Conservation (phyloP, 2,797 vertebrate species). For the Tokudaia tokunoshimensis region DNA sequence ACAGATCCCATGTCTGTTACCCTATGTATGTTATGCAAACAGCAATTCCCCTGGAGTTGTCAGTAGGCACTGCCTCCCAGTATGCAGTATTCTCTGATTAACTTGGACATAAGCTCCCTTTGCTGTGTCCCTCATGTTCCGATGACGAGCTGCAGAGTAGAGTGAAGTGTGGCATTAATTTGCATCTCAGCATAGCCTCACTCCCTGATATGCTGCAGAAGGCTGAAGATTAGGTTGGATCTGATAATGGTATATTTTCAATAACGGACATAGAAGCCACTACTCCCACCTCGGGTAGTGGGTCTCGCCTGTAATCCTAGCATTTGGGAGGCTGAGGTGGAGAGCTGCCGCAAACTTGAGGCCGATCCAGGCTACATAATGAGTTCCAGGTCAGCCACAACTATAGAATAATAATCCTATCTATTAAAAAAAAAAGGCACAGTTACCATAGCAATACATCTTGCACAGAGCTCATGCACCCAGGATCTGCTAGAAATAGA, state of each 20-base stretch:
- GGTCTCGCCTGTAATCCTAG: background rate
- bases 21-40: background rate
- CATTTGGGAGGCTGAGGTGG: background rate
- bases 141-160: background rate
- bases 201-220: background rate
- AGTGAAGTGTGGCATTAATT: background rate
- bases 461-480: background rate
- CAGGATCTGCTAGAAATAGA: background rate
- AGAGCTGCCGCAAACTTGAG: background rate
- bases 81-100: background rate
- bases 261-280: background rate
- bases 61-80: background rate
- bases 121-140: background rate
- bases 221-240: background rate
- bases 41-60: background rate
- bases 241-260: background rate
- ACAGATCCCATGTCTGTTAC: background rate
- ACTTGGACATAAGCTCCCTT: background rate
- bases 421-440: background rate
- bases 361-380: background rate
- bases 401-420: background rate
- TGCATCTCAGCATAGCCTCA: background rate
- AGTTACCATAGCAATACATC: slow-evolving; percentile 56
- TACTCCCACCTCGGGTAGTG: background rate
- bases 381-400: background rate